Evolutionary conservation across 2,113 vertebrate species (phyloP).

Genomic region (Cricetomys ansorgei): DNA sequence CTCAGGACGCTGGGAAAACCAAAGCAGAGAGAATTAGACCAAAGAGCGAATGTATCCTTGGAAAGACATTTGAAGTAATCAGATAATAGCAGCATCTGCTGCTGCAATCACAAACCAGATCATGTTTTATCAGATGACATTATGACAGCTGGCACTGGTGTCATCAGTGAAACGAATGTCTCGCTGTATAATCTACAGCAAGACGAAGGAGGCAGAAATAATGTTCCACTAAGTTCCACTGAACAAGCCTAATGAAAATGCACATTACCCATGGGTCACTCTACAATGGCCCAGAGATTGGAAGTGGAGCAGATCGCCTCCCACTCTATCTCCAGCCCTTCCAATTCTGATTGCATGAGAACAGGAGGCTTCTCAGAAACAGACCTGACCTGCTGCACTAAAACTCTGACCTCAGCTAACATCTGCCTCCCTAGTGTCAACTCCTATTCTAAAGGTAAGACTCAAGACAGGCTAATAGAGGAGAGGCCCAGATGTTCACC

Average conservation of each 20-base stretch:
- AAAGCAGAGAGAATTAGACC: conserved; percentile 34
- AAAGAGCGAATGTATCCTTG: conserved; percentile 31
- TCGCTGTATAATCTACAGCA: not conserved
- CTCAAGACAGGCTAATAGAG: not conserved
- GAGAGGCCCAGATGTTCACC: not conserved
- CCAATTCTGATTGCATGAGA: conserved; percentile 38
- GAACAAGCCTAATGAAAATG: conserved; percentile 14
- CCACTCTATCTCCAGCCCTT: not conserved
- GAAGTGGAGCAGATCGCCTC: not conserved
- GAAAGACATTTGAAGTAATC: conserved; percentile 8
- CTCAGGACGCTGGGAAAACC: conserved; percentile 6
- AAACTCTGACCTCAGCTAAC: conserved; percentile 24
- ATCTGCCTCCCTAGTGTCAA: not conserved
- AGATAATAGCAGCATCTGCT: conserved; percentile 32
- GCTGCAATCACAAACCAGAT: conserved; percentile 50
- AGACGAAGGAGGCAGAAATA: conserved; percentile 45
- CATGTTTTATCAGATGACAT: conserved; percentile 52
- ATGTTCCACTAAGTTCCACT: not conserved
- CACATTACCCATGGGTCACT: not conserved
- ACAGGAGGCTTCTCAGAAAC: conserved; percentile 17
- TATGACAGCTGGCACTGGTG: conserved; percentile 26
- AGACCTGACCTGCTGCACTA: not conserved
- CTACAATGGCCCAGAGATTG: not conserved
- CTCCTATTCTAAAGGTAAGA: not conserved
- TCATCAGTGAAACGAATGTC: conserved; percentile 50